phyloP scores from a whole-genome alignment of 37 sponge, comb jelly and placozoan species.

The Spongilla lacustris region DNA sequence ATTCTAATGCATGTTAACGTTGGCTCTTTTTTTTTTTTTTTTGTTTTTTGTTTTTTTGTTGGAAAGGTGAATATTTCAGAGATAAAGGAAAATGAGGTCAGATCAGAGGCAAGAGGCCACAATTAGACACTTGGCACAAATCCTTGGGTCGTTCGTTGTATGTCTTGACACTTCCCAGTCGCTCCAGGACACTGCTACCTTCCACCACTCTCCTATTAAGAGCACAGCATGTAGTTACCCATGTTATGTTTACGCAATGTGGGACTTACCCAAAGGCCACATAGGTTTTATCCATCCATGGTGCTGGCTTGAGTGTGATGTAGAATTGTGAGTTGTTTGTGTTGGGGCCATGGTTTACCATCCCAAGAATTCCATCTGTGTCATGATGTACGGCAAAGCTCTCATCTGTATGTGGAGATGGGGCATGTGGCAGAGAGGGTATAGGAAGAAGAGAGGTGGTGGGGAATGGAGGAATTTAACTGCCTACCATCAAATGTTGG shows the following conservation, averaged over 20 bases:
- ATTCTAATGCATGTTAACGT: not conserved
- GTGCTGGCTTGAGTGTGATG: constrained; percentile 81
- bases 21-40: not conserved
- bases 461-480: no score
- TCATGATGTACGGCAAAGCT: constrained; percentile 75
- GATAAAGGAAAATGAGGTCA: constrained; percentile 47
- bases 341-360: constrained; percentile 89
- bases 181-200: constrained; percentile 58
- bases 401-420: constrained; percentile 77
- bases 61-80: constrained; percentile 63
- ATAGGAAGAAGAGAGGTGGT: not conserved
- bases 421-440: not conserved
- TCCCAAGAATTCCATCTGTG: constrained; percentile 80
- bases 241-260: not conserved
- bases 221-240: not conserved
- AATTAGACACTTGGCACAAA: constrained; percentile 50
- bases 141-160: constrained; percentile 80
- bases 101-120: constrained; percentile 53
- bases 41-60: not conserved
- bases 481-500: constrained; percentile 42
- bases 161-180: constrained; percentile 57
- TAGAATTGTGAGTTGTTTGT: constrained; percentile 94
- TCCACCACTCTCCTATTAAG: constrained; percentile 66
- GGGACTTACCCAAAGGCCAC: constrained; percentile 89
- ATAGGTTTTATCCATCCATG: constrained; percentile 91